These are phyloP conservation scores for Poeciliopsis turrubarensis DNA, from an alignment of 2,113 vertebrate species.

Conservation along the genomic window DNA sequence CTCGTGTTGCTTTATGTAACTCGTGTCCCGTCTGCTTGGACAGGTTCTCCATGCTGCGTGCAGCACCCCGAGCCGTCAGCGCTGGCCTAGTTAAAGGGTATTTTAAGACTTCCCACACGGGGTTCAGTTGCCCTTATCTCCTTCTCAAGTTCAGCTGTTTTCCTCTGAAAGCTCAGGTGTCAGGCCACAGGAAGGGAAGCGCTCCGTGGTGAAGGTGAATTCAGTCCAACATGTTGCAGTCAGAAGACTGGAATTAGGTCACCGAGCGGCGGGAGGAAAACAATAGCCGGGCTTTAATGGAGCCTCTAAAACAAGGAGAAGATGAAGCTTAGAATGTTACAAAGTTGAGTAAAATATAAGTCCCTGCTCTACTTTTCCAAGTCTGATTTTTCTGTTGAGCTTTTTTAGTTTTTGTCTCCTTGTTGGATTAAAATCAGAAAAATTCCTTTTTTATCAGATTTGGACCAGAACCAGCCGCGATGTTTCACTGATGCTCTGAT, in stretches of 20 bases:
- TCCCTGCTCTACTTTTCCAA: neutral
- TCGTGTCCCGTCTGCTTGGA: conserved; percentile 35
- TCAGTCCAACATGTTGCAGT: neutral
- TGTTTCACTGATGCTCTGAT: neutral
- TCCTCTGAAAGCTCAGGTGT: conserved; percentile 35
- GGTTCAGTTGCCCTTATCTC: conserved; percentile 66
- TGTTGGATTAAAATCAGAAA: neutral
- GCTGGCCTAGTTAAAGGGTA: conserved; percentile 76
- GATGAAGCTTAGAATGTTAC: too few species aligned
- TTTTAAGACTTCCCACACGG: conserved; percentile 78
- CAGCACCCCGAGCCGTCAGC: conserved; percentile 47
- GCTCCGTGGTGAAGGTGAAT: neutral
- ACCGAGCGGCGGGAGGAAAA: neutral
- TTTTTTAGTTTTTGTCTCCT: neutral
- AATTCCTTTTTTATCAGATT: neutral
- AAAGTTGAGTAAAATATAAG: neutral
- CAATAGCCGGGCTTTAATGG: neutral
- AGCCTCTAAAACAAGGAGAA: neutral
- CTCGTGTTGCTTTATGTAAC: conserved; percentile 37
- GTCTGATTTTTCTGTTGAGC: neutral
- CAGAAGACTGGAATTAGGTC: neutral
- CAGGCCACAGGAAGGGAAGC: conserved; percentile 8
- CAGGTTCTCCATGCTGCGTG: conserved; percentile 40
- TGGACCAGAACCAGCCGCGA: too few species aligned
- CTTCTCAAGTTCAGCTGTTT: conserved; percentile 59